Evolutionary conservation across 2,888 invertebrate species (phyloP), one percentile per base, ranked within the genome.

Genomic region (Ochropacha duplaris): DNA sequence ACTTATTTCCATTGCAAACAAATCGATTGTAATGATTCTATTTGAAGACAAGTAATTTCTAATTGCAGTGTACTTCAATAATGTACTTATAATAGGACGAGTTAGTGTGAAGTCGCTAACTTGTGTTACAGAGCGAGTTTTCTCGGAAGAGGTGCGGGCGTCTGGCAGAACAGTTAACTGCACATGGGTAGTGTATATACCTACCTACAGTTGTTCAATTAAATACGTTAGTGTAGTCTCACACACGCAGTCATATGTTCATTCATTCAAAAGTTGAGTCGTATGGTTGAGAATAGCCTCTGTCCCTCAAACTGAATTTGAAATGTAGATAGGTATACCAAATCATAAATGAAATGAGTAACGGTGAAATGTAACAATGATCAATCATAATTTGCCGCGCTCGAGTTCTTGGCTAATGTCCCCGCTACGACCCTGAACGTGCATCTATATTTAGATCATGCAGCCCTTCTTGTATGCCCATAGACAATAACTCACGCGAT

Each of bases 351-450:
- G 58, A 70, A 78, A 73, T 68, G 68, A 73, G 68, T 69, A 69
- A 60, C 64, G 60, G 69, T 76, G 81, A 81, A 84, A 85, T 77
- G 69, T 74, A 79, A 83, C 72, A 69, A 78, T 80, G 79, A 89
- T 90, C 84, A 82, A 83, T 90, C 88, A 89, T 86, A 89, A 90
- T 90, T 89, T 89, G 86, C 84, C 80, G 78, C 83, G 78, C 72
- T 78, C 79, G 79, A 76, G 77, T 79, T 86, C 78, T 86, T 89
- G 89, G 88, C 88, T 80, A 76, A 69, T 84, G 84, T 84, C 83
- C 69, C 74, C 71, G 73, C 58, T 59, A 60, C 82, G 88, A 86
- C 90, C 90, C 86, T 90, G 89, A 87, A 80, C 76, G 75, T 74
- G 71, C 57, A 54, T 72, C 84, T 92, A 92, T 83, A 85, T 87